Conservation (phyloP, 2,797 vertebrate genomes). For the Artibeus lituratus region DNA sequence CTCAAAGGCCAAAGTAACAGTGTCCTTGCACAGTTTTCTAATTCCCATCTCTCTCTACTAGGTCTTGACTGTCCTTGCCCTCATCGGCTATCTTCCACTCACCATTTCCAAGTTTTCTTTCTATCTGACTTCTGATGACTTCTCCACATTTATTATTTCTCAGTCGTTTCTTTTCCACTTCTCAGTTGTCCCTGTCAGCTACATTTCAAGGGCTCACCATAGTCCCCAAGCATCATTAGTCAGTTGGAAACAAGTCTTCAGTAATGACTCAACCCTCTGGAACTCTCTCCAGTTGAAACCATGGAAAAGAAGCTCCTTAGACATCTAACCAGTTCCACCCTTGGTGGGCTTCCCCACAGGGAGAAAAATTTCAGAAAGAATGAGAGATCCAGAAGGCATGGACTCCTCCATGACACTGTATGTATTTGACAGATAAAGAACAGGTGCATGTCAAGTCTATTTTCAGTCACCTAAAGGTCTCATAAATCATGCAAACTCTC, state of each 20-base stretch:
- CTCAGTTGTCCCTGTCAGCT: neutral
- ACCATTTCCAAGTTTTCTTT: neutral
- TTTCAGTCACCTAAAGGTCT: slow-evolving; percentile 19
- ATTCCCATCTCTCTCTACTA: neutral
- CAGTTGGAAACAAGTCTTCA: neutral
- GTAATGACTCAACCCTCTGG: neutral
- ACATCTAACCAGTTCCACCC: neutral
- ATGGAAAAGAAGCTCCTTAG: neutral
- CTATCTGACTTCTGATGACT: neutral
- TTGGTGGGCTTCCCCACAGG: neutral
- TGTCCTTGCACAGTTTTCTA: neutral
- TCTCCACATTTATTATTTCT: neutral
- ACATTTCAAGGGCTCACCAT: neutral
- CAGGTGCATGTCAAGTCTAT: neutral
- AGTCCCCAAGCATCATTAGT: neutral
- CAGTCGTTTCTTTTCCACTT: neutral
- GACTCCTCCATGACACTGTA: neutral
- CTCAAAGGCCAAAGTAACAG: neutral
- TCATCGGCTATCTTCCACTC: neutral
- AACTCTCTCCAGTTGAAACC: neutral
- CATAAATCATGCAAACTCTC: slow-evolving; percentile 3
- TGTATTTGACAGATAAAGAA: neutral
- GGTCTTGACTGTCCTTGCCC: neutral
- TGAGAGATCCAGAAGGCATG: neutral
- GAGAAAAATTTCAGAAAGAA: neutral